Evolutionary conservation across 2,888 invertebrate genomes (phyloP).

Genomic region (Drosophila merina): DNA sequence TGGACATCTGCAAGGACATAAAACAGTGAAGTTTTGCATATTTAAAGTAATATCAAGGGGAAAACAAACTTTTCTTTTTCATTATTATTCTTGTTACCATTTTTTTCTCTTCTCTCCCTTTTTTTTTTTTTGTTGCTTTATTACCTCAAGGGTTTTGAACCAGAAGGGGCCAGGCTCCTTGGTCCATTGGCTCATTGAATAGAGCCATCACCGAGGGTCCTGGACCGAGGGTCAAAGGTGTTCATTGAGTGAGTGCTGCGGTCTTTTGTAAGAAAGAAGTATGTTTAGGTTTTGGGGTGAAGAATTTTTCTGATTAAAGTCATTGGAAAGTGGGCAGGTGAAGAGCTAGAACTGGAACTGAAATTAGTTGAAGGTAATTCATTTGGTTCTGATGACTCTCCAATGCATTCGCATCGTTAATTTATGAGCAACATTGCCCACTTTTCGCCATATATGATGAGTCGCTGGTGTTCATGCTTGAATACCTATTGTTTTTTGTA

Average conservation of each 20-base stretch:
- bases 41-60: conserved; percentile 51
- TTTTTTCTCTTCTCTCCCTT: conserved; percentile 11
- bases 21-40: conserved; percentile 65
- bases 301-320: background rate
- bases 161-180: background rate
- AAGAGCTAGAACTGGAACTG: background rate
- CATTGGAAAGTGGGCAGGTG: background rate
- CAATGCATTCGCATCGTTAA: conserved; percentile 16
- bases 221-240: conserved; percentile 36
- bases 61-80: conserved; percentile 45
- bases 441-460: background rate
- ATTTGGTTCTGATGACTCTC: conserved; percentile 9
- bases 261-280: conserved; percentile 12
- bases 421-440: conserved; percentile 8
- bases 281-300: background rate
- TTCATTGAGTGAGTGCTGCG: conserved; percentile 39
- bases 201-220: conserved; percentile 6
- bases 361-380: conserved; percentile 11
- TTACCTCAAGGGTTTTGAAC: conserved; percentile 19
- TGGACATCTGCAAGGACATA: conserved; percentile 56
- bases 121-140: conserved; percentile 22
- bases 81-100: conserved; percentile 39
- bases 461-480: conserved; percentile 4
- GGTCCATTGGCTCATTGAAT: conserved; percentile 34
- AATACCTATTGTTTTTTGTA: background rate